Evolutionary conservation across 2,888 invertebrate species (phyloP).

Genomic region (Xestia sexstrigata): DNA sequence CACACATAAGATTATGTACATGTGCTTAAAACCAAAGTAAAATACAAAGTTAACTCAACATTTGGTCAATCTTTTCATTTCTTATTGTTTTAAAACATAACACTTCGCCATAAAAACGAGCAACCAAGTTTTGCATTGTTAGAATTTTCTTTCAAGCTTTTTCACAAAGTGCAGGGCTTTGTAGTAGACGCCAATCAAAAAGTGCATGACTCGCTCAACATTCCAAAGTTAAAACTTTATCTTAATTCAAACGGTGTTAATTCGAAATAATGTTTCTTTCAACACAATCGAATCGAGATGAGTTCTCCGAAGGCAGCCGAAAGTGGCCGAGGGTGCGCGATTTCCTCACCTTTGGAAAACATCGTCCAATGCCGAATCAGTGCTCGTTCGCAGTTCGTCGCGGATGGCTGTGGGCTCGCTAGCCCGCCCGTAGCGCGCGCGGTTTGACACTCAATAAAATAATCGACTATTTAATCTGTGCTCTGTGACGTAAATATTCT

Average conservation of each 20-base stretch:
- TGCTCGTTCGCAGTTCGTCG: constrained; percentile 80
- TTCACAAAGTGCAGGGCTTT: constrained; percentile 9
- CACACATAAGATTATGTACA: neutral
- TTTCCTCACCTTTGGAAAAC: constrained; percentile 88
- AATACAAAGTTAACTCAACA: neutral
- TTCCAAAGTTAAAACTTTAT: constrained; percentile 26
- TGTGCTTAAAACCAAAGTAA: neutral
- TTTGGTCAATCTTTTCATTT: neutral
- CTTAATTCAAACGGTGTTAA: constrained; percentile 65
- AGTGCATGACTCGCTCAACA: constrained; percentile 7
- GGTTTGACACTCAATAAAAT: constrained; percentile 76
- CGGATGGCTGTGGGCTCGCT: constrained; percentile 74
- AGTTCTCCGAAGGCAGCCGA: constrained; percentile 82
- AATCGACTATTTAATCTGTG: constrained; percentile 78
- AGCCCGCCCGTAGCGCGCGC: constrained; percentile 68
- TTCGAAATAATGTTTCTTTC: constrained; percentile 82
- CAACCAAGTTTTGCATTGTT: constrained; percentile 10
- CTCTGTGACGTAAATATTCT: constrained; percentile 77
- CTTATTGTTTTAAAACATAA: neutral
- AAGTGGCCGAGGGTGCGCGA: constrained; percentile 81
- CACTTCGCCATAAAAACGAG: neutral
- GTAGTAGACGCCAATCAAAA: neutral
- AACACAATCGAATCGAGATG: constrained; percentile 87
- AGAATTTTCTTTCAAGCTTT: constrained; percentile 3
- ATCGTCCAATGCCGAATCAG: constrained; percentile 88